Conservation (phyloP, 2,888 invertebrate genomes). For the Formica aserva region DNA sequence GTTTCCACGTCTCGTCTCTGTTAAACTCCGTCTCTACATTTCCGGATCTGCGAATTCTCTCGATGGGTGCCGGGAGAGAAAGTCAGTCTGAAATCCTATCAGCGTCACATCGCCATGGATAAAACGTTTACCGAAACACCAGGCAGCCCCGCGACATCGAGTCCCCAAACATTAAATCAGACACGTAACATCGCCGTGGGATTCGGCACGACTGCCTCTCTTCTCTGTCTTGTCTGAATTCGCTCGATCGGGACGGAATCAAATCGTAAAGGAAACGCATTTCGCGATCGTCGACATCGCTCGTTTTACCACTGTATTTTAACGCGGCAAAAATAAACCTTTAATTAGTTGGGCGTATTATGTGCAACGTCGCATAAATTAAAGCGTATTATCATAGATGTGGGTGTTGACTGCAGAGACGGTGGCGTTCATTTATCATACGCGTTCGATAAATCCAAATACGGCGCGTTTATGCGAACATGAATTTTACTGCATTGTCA, state of each 20-base stretch:
- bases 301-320: not conserved
- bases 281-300: not conserved
- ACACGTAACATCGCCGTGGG: slow-evolving; percentile 53
- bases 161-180: slow-evolving; percentile 55
- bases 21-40: slow-evolving; percentile 22
- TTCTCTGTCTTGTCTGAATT: slow-evolving; percentile 6
- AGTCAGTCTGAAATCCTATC: slow-evolving; percentile 52
- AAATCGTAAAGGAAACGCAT: not conserved
- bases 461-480: slow-evolving; percentile 42
- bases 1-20: slow-evolving; percentile 24
- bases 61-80: slow-evolving; percentile 9
- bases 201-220: slow-evolving; percentile 38
- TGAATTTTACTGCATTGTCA: slow-evolving; percentile 52
- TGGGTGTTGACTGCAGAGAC: slow-evolving; percentile 26
- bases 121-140: slow-evolving; percentile 54
- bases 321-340: slow-evolving; percentile 18
- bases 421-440: slow-evolving; percentile 37
- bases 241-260: slow-evolving; percentile 23
- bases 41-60: slow-evolving; percentile 21
- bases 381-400: slow-evolving; percentile 34
- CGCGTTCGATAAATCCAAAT: slow-evolving; percentile 44
- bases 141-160: slow-evolving; percentile 49
- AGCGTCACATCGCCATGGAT: slow-evolving; percentile 46
- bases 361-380: slow-evolving; percentile 2
- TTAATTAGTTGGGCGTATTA: slow-evolving; percentile 25